These are phyloP conservation scores for Lathamus discolor DNA, from an alignment of 2,113 vertebrate genomes.

Conservation along the genomic window DNA sequence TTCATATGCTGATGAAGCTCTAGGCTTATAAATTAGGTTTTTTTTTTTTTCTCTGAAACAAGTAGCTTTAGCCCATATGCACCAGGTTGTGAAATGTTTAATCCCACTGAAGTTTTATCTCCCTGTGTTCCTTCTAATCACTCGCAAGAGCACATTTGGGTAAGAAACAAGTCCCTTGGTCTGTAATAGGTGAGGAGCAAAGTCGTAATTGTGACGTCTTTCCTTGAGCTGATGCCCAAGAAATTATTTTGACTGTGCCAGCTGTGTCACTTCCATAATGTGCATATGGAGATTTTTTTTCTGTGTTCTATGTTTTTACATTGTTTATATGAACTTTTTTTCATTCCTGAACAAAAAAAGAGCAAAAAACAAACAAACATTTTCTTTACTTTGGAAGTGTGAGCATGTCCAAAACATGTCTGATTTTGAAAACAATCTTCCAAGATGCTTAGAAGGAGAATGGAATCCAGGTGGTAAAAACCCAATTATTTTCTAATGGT, in stretches of 20 bases:
- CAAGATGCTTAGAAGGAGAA: not conserved
- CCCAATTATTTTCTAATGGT: not conserved
- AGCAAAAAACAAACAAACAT: not conserved
- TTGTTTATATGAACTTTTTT: not conserved
- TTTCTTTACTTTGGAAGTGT: not conserved
- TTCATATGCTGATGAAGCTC: not conserved
- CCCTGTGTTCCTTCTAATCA: not conserved
- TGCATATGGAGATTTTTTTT: not conserved
- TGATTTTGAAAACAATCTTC: not conserved
- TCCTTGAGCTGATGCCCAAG: not conserved
- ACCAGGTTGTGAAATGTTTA: not conserved
- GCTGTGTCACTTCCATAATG: not conserved
- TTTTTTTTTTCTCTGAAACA: not conserved
- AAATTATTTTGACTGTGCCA: not conserved
- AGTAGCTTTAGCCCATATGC: not conserved
- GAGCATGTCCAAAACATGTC: accelerated
- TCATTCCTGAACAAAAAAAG: not conserved
- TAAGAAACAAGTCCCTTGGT: not conserved
- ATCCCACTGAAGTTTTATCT: not conserved
- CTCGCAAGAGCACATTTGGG: not conserved
- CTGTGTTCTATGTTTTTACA: not conserved
- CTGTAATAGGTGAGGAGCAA: not conserved
- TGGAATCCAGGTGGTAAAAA: not conserved
- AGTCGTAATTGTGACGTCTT: not conserved
- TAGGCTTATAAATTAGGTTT: not conserved